These are phyloP conservation scores for Myioborus melanocephalus DNA, from an alignment of 2,797 vertebrate genomes.

Conservation along the genomic window DNA sequence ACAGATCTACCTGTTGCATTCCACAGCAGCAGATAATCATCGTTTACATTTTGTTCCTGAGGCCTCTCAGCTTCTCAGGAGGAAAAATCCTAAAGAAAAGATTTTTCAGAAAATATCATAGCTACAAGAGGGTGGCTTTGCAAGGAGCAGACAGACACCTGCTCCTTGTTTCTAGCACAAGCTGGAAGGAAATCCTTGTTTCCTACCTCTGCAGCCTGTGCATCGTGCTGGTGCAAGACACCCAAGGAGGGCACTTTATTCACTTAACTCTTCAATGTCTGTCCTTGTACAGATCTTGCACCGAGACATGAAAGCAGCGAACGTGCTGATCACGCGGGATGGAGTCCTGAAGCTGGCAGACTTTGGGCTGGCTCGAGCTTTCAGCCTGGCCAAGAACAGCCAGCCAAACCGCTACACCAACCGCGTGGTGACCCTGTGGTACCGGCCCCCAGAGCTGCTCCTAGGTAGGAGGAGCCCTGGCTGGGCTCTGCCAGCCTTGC, in stretches of 20 bases:
- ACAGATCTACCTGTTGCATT: no score
- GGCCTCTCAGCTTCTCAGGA: no score
- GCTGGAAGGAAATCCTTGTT: not conserved
- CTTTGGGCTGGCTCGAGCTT: constrained; percentile 94
- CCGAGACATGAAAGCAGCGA: constrained; percentile 97
- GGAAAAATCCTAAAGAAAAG: no score
- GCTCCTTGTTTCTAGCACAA: not conserved
- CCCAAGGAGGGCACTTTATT: not conserved
- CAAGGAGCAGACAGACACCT: not conserved
- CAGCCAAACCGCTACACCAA: constrained; percentile 98
- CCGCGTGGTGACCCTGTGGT: constrained; percentile 96
- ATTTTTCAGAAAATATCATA: no score
- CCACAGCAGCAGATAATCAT: no score
- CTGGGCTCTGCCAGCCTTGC: not conserved
- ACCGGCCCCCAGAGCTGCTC: constrained; percentile 93
- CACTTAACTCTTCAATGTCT: not conserved
- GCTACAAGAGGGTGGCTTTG: not conserved
- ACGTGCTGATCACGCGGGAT: constrained; percentile 94
- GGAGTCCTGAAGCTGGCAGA: constrained; percentile 95
- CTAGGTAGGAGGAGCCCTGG: constrained; percentile 77
- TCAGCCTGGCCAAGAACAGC: constrained; percentile 97
- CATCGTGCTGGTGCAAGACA: not conserved
- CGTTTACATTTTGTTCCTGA: no score
- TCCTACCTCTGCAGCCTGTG: not conserved
- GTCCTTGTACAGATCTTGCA: constrained; percentile 85